Percentiles rank a stretch among this genome's conserved stretches.
phyloP scores from a whole-genome alignment of 2,797 vertebrate genomes.

The Buphagus erythrorhynchus region DNA sequence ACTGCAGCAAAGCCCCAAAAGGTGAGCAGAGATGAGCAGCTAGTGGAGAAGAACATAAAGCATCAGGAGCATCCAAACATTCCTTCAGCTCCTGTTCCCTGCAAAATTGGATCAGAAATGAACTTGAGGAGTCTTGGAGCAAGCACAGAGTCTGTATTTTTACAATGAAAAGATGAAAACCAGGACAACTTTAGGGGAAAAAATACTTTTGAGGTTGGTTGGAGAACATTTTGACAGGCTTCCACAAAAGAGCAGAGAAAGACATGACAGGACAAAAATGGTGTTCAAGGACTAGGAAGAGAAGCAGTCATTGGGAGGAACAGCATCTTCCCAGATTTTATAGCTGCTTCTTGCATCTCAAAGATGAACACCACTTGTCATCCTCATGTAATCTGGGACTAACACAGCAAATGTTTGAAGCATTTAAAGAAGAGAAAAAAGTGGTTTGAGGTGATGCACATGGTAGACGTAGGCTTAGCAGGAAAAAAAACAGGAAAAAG shows the following conservation, averaged over 20 bases:
- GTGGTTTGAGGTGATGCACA: not conserved
- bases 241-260: not conserved
- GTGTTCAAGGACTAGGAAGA: not conserved
- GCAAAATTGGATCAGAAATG: not conserved
- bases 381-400: not conserved
- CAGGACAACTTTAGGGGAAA: not conserved
- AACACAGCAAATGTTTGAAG: not conserved
- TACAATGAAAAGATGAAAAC: not conserved
- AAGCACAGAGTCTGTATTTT: not conserved
- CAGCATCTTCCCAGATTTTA: not conserved
- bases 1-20: not conserved
- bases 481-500: not conserved
- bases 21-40: not conserved
- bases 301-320: not conserved
- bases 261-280: not conserved
- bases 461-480: not conserved
- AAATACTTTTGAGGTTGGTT: not conserved
- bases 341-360: not conserved
- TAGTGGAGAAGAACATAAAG: accelerated
- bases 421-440: not conserved
- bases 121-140: not conserved
- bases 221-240: not conserved
- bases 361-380: not conserved
- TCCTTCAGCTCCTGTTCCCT: not conserved
- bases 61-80: not conserved